These are phyloP conservation scores for Gallinago paraguaiae DNA, from an alignment of 2,113 vertebrate species.

Conservation along the genomic window DNA sequence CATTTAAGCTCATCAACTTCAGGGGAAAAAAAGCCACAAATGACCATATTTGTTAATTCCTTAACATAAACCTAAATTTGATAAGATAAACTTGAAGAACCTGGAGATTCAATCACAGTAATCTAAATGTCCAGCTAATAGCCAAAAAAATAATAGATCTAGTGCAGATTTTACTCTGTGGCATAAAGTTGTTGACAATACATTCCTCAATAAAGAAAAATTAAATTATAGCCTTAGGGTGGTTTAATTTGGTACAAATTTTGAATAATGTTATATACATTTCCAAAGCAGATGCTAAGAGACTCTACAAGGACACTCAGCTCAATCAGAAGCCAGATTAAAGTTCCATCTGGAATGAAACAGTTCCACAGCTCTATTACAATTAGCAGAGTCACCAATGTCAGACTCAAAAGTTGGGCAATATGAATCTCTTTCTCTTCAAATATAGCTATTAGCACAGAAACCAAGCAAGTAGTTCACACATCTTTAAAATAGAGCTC, in stretches of 20 bases:
- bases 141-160: slow-evolving; percentile 49
- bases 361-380: slow-evolving; percentile 72
- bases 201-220: slow-evolving; percentile 79
- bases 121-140: slow-evolving; percentile 47
- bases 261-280: slow-evolving; percentile 81
- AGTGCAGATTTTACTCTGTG: slow-evolving; percentile 59
- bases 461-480: slow-evolving; percentile 4
- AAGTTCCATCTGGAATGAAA: slow-evolving; percentile 79
- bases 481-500: neutral
- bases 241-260: slow-evolving; percentile 80
- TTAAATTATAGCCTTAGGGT: slow-evolving; percentile 77
- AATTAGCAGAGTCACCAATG: slow-evolving; percentile 75
- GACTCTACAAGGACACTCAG: slow-evolving; percentile 77
- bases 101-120: slow-evolving; percentile 35
- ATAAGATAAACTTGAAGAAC: slow-evolving; percentile 18
- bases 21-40: neutral
- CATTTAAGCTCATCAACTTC: neutral
- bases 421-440: slow-evolving; percentile 20
- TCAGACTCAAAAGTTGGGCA: slow-evolving; percentile 50
- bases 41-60: neutral
- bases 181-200: slow-evolving; percentile 71
- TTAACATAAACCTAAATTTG: slow-evolving; percentile 15
- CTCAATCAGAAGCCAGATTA: slow-evolving; percentile 81
- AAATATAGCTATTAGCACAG: neutral
- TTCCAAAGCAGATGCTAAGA: slow-evolving; percentile 83